Evolutionary conservation across 2,113 vertebrate species (phyloP), one percentile per base, ranked within the genome.

Genomic region (Albula glossodonta): DNA sequence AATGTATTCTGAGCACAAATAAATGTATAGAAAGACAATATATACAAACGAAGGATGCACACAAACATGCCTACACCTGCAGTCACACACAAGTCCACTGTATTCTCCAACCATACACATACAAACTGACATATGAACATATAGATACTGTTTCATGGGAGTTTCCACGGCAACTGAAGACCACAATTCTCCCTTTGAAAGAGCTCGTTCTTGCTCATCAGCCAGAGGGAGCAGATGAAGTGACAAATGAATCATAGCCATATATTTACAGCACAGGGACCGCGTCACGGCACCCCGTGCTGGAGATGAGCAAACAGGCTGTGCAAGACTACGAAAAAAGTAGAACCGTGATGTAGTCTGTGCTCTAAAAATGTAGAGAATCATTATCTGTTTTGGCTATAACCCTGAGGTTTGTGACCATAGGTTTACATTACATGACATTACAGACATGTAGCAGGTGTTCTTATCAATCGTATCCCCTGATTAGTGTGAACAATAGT

Each of bases 131-230:
- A 56, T 31, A 9, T 10, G 31, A 25, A 74, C 8, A 22, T 74
- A 66, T 66, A 74, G 70, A 74, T 74, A 7, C n/a, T 31, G 9
- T 74, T 22, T n/a, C 70, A 31, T 74, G 70, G 70, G 70, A 10
- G 70, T 74, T 74, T 74, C 70, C 70, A 74, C n/a, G 70, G 70
- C 70, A 74, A 74, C 70, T 9, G 53, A 56, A 74, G n/a, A 74
- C 22, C 22, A 74, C 70, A 6, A 25, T 74, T 74, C 70, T 74
- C 7, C 70, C n/a, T 25, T 25, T 31, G n/a, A 74, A 22, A 74
- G n/a, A 22, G 22, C 70, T 77, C 22, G 3, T 3, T 31, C 31
- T 80, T 80, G 31, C 41, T 53, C 51, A 19, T 52, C 31, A 25
- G 11, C 25, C 51, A 81, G 51, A 25, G 80, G 10, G 70, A 74